Evolutionary conservation across 2,888 invertebrate species (phyloP).

Genomic region (Ornithoptera priamus): DNA sequence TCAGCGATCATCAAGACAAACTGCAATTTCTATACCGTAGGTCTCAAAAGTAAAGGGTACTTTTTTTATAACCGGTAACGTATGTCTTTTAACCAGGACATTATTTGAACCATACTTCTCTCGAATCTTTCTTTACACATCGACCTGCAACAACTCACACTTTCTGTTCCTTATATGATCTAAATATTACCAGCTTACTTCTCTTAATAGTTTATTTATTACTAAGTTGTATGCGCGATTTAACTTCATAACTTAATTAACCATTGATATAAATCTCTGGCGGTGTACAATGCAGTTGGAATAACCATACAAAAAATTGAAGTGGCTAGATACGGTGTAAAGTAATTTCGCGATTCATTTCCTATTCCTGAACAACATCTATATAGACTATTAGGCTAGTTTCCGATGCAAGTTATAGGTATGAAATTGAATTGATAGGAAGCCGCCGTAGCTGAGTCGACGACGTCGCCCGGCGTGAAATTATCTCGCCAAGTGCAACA

Average conservation of each 20-base stretch:
- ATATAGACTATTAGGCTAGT: slow-evolving; percentile 28
- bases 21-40: too few species aligned
- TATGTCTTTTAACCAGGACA: slow-evolving; percentile 45
- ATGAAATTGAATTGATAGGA: slow-evolving; percentile 65
- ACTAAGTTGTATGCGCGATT: slow-evolving; percentile 56
- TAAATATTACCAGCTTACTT: too few species aligned
- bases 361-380: slow-evolving; percentile 13
- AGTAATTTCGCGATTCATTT: slow-evolving; percentile 27
- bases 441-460: slow-evolving; percentile 40
- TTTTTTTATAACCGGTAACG: slow-evolving; percentile 11
- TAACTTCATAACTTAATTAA: slow-evolving; percentile 53
- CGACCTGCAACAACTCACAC: too few species aligned
- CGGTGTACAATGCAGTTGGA: slow-evolving; percentile 2
- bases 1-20: too few species aligned
- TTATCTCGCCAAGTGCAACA: slow-evolving; percentile 63
- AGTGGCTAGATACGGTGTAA: slow-evolving; percentile 15
- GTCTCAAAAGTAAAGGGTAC: too few species aligned
- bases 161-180: too few species aligned
- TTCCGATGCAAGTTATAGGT: slow-evolving; percentile 49
- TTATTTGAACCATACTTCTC: too few species aligned
- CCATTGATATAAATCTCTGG: slow-evolving; percentile 31
- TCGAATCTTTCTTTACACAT: too few species aligned
- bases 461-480: slow-evolving; percentile 54
- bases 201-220: slow-evolving; percentile 30
- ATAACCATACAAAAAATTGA: slow-evolving; percentile 4